These are phyloP conservation scores for Pheucticus melanocephalus DNA, from an alignment of 2,113 vertebrate genomes.

Conservation along the genomic window DNA sequence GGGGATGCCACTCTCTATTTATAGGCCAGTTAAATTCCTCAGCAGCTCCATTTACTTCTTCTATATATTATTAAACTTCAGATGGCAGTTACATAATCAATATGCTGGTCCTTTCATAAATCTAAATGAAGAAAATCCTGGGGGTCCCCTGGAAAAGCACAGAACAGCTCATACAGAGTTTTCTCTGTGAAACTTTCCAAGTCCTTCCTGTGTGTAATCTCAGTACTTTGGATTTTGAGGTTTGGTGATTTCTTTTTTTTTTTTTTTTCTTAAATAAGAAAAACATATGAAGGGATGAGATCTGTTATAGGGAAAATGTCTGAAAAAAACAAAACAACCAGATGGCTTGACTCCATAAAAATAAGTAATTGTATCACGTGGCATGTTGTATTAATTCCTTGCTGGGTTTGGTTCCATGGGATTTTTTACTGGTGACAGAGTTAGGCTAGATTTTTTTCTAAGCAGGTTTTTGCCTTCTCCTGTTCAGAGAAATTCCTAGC, in stretches of 20 bases:
- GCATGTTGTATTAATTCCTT: background rate
- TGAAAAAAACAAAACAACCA: background rate
- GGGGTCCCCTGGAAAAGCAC: background rate
- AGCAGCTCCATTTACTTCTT: conserved; percentile 59
- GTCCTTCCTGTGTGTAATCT: background rate
- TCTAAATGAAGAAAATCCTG: conserved; percentile 57
- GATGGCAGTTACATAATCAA: conserved; percentile 68
- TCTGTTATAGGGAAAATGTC: background rate
- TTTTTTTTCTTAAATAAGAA: background rate
- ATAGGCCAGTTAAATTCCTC: conserved; percentile 56
- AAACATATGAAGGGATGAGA: background rate
- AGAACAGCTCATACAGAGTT: background rate
- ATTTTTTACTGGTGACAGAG: background rate
- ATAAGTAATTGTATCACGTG: background rate
- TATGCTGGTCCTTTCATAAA: conserved; percentile 58
- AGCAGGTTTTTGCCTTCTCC: background rate
- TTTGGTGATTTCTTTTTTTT: background rate
- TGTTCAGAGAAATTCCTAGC: background rate
- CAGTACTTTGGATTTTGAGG: background rate
- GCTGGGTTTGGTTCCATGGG: background rate
- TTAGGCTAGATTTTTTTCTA: conserved; percentile 7
- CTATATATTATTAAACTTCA: conserved; percentile 65
- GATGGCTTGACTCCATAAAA: conserved; percentile 24
- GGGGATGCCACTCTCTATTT: conserved; percentile 69
- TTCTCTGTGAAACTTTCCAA: background rate